Evolutionary conservation across 2,113 vertebrate genomes (phyloP).

Genomic region (Natator depressus): DNA sequence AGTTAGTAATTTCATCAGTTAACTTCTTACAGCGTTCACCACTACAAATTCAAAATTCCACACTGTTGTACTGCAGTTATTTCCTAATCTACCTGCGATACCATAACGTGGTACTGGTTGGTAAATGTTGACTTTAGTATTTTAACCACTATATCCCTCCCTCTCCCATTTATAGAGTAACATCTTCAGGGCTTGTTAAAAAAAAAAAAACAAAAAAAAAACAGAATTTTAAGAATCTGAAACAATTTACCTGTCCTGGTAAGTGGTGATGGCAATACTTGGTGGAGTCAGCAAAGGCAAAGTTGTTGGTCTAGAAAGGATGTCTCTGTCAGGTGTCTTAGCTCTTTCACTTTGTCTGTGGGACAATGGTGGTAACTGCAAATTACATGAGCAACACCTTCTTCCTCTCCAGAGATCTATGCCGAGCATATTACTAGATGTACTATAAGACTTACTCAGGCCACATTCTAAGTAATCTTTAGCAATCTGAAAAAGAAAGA

Average conservation of each 20-base stretch:
- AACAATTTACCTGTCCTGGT: constrained; percentile 86
- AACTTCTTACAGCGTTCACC: not conserved
- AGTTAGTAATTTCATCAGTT: not conserved
- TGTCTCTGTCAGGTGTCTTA: constrained; percentile 85
- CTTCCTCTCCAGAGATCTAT: constrained; percentile 90
- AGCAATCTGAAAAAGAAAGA: constrained; percentile 76
- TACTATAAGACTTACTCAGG: constrained; percentile 91
- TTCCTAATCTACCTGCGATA: not conserved
- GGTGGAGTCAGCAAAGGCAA: constrained; percentile 86
- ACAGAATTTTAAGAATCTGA: not conserved
- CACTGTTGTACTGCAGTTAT: not conserved
- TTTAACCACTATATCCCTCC: too few species aligned
- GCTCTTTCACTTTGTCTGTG: constrained; percentile 88
- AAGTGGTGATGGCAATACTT: constrained; percentile 93
- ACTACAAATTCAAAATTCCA: not conserved
- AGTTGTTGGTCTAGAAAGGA: constrained; percentile 86
- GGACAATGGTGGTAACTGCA: constrained; percentile 91
- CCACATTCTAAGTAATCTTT: constrained; percentile 83
- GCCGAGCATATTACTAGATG: constrained; percentile 84
- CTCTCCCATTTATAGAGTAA: not conserved
- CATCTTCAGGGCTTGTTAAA: not conserved
- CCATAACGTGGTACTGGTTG: not conserved
- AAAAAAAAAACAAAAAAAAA: accelerated
- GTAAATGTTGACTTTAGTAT: not conserved
- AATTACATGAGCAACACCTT: constrained; percentile 90